These are phyloP conservation scores for Leptodactylus fuscus DNA, from an alignment of 2,113 vertebrate genomes.

Conservation along the genomic window DNA sequence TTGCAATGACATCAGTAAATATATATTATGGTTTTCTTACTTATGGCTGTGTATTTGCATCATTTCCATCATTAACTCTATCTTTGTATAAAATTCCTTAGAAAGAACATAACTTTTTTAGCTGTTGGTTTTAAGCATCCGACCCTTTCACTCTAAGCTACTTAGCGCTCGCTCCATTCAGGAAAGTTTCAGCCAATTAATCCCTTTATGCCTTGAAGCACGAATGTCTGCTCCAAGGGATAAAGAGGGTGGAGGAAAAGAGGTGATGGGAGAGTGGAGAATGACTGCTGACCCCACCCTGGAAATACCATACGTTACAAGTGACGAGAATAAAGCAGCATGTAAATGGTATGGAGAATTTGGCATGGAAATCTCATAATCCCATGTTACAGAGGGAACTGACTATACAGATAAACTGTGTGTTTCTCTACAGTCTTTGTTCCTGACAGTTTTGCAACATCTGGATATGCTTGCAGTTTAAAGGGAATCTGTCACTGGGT, in stretches of 20 bases:
- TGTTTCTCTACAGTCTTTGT: not conserved
- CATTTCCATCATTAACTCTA: constrained; percentile 5
- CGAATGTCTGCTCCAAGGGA: constrained; percentile 1
- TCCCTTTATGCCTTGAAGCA: constrained; percentile 41
- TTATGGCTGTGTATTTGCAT: not conserved
- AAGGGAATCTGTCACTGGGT: not conserved
- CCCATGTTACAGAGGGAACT: not conserved
- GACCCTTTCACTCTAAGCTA: not conserved
- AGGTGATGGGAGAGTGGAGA: constrained; percentile 31
- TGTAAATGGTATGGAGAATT: constrained; percentile 11
- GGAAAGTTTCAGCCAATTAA: constrained; percentile 23
- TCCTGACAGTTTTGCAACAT: not conserved
- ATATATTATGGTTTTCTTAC: constrained; percentile 22
- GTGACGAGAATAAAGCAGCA: not conserved
- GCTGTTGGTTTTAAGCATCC: constrained; percentile 13
- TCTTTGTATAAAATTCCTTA: constrained; percentile 24
- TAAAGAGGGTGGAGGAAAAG: constrained; percentile 40
- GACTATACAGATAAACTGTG: not conserved
- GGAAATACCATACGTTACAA: constrained; percentile 32
- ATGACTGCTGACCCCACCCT: constrained; percentile 44
- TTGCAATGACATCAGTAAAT: constrained; percentile 34
- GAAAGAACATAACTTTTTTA: not conserved
- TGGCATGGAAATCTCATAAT: constrained; percentile 28
- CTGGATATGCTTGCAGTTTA: not conserved
- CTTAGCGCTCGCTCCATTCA: not conserved